Percentiles rank a stretch among this genome's conserved stretches.
Conservation (phyloP, 2,888 invertebrate species). For the Melieria crassipennis region DNA sequence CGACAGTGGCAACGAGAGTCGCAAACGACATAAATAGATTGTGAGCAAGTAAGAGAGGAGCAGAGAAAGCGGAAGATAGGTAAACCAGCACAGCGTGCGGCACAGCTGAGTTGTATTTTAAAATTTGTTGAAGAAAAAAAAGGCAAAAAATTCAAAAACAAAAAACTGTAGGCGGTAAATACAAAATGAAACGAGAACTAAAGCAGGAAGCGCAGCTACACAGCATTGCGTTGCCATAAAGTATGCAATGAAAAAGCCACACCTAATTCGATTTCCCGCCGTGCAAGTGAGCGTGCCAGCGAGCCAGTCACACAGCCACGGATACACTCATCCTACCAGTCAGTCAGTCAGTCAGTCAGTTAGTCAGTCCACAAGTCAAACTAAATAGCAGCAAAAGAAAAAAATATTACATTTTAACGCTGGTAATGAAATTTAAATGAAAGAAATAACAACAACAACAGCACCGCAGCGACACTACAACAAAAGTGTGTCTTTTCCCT, state of each 20-base stretch:
- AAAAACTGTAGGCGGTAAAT: not conserved
- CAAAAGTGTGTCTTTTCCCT: no score
- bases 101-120: not conserved
- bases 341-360: no score
- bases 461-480: no score
- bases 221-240: not conserved
- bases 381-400: not conserved
- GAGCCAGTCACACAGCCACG: not conserved
- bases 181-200: conserved; percentile 10
- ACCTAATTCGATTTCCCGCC: conserved; percentile 19
- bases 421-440: conserved; percentile 14
- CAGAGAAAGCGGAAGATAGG: no score
- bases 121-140: not conserved
- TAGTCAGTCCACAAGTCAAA: no score
- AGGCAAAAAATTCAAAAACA: not conserved
- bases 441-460: not conserved
- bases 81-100: not conserved
- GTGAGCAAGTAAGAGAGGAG: no score
- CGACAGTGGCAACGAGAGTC: no score
- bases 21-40: no score
- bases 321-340: no score
- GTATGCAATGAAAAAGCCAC: conserved; percentile 15
- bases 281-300: not conserved
- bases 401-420: conserved; percentile 6
- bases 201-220: no score